phyloP scores from a whole-genome alignment of 2,113 vertebrate genomes.

The Elanoides forficatus region DNA sequence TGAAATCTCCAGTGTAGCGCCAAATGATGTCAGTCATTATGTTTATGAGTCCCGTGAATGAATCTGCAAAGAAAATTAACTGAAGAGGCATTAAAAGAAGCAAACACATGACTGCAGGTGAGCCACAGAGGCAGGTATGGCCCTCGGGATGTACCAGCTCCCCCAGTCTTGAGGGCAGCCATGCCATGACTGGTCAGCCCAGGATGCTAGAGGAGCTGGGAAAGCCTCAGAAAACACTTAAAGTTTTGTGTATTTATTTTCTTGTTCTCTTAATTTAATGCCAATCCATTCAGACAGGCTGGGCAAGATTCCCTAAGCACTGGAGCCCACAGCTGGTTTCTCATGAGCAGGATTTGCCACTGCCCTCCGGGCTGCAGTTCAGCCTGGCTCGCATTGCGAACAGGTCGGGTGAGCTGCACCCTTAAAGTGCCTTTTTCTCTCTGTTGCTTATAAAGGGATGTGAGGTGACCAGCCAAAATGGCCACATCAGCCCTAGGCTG shows the following conservation, averaged over 20 bases:
- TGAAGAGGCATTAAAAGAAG: background rate
- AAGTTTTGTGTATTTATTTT: background rate
- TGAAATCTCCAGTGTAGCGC: conserved; percentile 77
- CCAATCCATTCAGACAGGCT: background rate
- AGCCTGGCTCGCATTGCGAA: background rate
- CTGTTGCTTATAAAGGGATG: background rate
- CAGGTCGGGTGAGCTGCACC: rapidly evolving
- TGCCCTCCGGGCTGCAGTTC: background rate
- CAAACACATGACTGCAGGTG: background rate
- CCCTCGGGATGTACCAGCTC: background rate
- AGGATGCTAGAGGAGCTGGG: background rate
- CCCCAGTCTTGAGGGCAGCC: too few relatives aligned
- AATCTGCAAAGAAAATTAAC: conserved; percentile 56
- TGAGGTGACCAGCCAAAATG: background rate
- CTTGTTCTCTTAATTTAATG: background rate
- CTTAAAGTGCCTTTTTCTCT: background rate
- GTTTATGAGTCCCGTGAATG: conserved; percentile 75
- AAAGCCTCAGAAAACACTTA: background rate
- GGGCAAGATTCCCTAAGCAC: background rate
- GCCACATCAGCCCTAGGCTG: background rate
- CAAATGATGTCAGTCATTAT: conserved; percentile 79
- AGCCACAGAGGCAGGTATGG: background rate
- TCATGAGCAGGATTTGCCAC: too few relatives aligned
- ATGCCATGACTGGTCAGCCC: rapidly evolving
- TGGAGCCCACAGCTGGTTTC: background rate